Evolutionary conservation across 2,797 vertebrate species (phyloP).

Genomic region (Parotocinclus haroldoi): DNA sequence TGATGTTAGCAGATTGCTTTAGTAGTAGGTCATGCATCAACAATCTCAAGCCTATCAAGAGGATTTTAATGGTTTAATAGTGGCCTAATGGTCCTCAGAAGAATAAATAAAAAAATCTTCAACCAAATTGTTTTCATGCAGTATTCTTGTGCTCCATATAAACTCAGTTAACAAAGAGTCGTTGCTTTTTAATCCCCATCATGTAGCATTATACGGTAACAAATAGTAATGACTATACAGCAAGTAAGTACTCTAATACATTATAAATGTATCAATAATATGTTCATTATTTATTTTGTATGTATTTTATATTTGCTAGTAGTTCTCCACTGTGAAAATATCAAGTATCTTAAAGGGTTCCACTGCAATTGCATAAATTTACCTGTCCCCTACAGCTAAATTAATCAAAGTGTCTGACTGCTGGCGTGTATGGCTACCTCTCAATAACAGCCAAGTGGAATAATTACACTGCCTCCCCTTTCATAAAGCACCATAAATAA

Average conservation of each 20-base stretch:
- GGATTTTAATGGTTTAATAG: too few species aligned
- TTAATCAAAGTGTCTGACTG: conserved; percentile 71
- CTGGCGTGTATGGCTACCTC: conserved; percentile 60
- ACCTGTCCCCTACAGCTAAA: conserved; percentile 61
- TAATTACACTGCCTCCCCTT: conserved; percentile 38
- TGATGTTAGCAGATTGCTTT: conserved; percentile 43
- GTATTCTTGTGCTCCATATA: too few species aligned
- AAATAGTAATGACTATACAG: too few species aligned
- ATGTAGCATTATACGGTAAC: too few species aligned
- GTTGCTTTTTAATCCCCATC: too few species aligned
- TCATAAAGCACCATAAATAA: conserved; percentile 21
- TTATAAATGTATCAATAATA: too few species aligned
- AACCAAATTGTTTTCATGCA: too few species aligned
- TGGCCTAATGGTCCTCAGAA: not conserved
- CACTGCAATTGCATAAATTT: conserved; percentile 67
- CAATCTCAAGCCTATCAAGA: too few species aligned
- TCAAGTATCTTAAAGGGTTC: conserved; percentile 43
- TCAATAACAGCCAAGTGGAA: conserved; percentile 39
- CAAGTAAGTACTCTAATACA: too few species aligned
- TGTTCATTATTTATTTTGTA: not conserved
- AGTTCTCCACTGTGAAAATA: conserved; percentile 57
- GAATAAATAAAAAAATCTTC: not conserved
- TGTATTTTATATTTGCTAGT: conserved; percentile 8
- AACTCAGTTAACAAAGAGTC: too few species aligned
- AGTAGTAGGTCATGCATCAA: not conserved